Evolutionary conservation across 2,888 invertebrate species (phyloP).

Genomic region (Criorhina ranunculi): DNA sequence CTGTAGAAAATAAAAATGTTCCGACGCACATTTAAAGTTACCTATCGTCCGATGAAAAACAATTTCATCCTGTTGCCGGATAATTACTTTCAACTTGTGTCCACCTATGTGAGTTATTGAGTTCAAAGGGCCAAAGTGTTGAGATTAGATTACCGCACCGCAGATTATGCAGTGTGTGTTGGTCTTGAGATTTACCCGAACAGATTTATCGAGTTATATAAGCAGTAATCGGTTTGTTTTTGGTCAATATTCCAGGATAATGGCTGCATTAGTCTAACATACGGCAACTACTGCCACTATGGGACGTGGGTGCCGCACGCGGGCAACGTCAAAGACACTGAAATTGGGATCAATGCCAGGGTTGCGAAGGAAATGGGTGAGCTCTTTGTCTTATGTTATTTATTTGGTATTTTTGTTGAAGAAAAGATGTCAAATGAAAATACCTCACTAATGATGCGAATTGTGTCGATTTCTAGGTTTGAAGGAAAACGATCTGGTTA

Average conservation of each 20-base stretch:
- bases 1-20: conserved; percentile 80
- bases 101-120: conserved; percentile 82
- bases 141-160: conserved; percentile 78
- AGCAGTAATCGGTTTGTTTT: conserved; percentile 34
- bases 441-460: conserved; percentile 19
- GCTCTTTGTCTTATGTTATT: background rate
- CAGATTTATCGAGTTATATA: conserved; percentile 45
- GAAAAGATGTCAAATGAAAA: conserved; percentile 10
- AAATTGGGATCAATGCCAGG: conserved; percentile 84
- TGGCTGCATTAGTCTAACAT: conserved; percentile 83
- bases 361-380: conserved; percentile 84
- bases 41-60: conserved; percentile 83
- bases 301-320: conserved; percentile 83
- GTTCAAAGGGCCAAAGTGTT: conserved; percentile 77
- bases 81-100: conserved; percentile 83
- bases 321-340: conserved; percentile 83
- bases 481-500: conserved; percentile 83
- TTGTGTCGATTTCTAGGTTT: conserved; percentile 80
- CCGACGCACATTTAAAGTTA: conserved; percentile 84
- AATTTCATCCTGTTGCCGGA: conserved; percentile 83
- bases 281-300: conserved; percentile 82
- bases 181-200: conserved; percentile 29
- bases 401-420: conserved; percentile 26
- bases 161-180: conserved; percentile 30
- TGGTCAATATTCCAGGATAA: conserved; percentile 81